phyloP scores from a whole-genome alignment of 1,140 invertebrate genomes.

The Drosophila lini region DNA sequence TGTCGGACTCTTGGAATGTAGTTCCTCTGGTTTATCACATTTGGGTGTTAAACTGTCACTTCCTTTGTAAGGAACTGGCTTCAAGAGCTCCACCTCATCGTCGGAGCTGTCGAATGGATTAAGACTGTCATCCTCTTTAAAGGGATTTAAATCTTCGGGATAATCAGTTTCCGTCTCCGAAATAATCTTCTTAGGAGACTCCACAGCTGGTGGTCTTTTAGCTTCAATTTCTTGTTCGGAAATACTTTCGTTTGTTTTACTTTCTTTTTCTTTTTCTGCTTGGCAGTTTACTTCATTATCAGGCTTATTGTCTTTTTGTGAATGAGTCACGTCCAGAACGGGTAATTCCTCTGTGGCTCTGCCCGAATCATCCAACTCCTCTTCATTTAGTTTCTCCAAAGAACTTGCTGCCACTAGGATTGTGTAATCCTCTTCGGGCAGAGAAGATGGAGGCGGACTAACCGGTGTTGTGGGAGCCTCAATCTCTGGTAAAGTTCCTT shows the following conservation, averaged over 20 bases:
- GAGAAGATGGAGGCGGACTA: not conserved
- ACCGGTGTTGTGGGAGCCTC: not conserved
- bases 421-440: slow-evolving; percentile 9
- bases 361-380: not conserved
- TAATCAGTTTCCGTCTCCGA: slow-evolving; percentile 14
- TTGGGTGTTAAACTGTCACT: not conserved
- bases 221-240: not conserved
- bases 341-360: slow-evolving; percentile 1
- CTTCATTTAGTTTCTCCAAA: slow-evolving; percentile 4
- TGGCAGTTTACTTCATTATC: not conserved
- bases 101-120: slow-evolving; percentile 89
- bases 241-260: slow-evolving; percentile 5
- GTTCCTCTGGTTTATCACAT: slow-evolving; percentile 19
- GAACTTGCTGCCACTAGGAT: not conserved
- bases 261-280: slow-evolving; percentile 18
- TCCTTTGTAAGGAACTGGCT: slow-evolving; percentile 21
- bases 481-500: not conserved
- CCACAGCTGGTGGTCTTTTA: not conserved
- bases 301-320: slow-evolving; percentile 4
- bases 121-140: slow-evolving; percentile 60
- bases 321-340: not conserved
- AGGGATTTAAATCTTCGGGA: slow-evolving; percentile 24
- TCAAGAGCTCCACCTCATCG: slow-evolving; percentile 85
- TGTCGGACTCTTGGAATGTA: slow-evolving; percentile 34
- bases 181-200: not conserved